Percentiles rank a stretch among this genome's conserved stretches.
Evolutionary conservation across 2,888 invertebrate genomes (phyloP).

Genomic region (Eupsilia transversa): DNA sequence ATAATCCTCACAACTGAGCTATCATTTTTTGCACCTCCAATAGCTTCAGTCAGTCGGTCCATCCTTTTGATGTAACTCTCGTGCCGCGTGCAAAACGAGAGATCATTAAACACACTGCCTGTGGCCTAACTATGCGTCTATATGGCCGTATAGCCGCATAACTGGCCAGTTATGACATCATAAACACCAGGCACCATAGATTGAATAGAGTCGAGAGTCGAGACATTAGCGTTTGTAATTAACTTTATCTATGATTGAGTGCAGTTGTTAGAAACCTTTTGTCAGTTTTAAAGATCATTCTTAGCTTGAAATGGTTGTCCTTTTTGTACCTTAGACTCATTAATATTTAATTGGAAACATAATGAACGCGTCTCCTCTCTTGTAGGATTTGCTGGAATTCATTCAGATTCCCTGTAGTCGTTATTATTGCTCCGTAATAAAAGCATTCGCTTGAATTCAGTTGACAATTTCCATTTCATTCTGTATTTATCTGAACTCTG

Average conservation of each 20-base stretch:
- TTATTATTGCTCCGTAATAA: slow-evolving; percentile 17
- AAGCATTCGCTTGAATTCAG: slow-evolving; percentile 23
- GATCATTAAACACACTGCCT: slow-evolving; percentile 55
- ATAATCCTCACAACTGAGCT: slow-evolving; percentile 36
- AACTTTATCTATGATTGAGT: slow-evolving; percentile 70
- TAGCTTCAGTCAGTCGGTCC: slow-evolving; percentile 15
- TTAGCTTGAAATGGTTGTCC: slow-evolving; percentile 3
- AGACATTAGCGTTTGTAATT: slow-evolving; percentile 72
- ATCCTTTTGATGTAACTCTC: slow-evolving; percentile 60
- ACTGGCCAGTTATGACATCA: slow-evolving; percentile 68
- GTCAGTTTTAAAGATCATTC: slow-evolving; percentile 40
- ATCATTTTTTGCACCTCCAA: slow-evolving; percentile 44
- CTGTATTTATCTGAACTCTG: background rate
- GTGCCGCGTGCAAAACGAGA: slow-evolving; percentile 48
- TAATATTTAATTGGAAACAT: slow-evolving; percentile 39
- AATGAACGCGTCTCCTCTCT: slow-evolving; percentile 27
- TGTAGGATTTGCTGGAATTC: slow-evolving; percentile 25
- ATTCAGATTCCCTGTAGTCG: slow-evolving; percentile 22
- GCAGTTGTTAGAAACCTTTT: slow-evolving; percentile 49
- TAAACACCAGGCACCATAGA: slow-evolving; percentile 62
- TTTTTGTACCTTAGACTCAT: background rate
- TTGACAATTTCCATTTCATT: slow-evolving; percentile 16
- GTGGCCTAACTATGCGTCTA: slow-evolving; percentile 23
- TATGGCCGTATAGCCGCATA: background rate
- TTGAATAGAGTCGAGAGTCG: slow-evolving; percentile 59